phyloP scores from a whole-genome alignment of 2,797 vertebrate genomes.

The Vultur gryphus region DNA sequence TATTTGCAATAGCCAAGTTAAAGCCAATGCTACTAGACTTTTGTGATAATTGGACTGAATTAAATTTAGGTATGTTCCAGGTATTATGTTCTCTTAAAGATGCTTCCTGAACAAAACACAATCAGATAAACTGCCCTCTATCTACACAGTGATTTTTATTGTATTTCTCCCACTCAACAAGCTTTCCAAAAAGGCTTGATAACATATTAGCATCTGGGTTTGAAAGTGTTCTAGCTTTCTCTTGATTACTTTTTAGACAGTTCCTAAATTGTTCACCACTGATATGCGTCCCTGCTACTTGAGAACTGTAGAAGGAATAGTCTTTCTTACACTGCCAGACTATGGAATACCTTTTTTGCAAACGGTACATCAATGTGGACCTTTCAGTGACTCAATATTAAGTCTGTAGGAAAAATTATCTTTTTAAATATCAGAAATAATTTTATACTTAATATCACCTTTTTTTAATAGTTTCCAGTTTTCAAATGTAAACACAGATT shows the following conservation, averaged over 20 bases:
- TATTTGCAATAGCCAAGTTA: neutral
- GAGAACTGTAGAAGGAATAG: neutral
- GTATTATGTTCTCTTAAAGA: neutral
- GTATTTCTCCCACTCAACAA: no score
- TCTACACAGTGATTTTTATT: neutral
- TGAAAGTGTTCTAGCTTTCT: neutral
- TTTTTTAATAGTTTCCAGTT: neutral
- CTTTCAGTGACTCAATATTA: neutral
- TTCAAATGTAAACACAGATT: neutral
- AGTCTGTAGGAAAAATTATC: neutral
- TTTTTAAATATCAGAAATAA: neutral
- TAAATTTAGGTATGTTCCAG: rapidly evolving
- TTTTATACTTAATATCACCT: neutral
- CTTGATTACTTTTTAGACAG: neutral
- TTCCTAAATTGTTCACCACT: neutral
- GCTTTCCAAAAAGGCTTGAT: neutral
- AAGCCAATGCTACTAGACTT: neutral
- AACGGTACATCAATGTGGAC: neutral
- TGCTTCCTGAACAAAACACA: neutral
- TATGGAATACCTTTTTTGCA: neutral
- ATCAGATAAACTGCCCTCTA: neutral
- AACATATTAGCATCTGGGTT: neutral
- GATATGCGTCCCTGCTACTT: neutral
- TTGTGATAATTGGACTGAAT: rapidly evolving
- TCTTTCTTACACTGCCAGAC: neutral